Evolutionary conservation across 2,113 vertebrate species (phyloP), one percentile per base, ranked within the genome.

Genomic region (Corythornis madagascariensis): DNA sequence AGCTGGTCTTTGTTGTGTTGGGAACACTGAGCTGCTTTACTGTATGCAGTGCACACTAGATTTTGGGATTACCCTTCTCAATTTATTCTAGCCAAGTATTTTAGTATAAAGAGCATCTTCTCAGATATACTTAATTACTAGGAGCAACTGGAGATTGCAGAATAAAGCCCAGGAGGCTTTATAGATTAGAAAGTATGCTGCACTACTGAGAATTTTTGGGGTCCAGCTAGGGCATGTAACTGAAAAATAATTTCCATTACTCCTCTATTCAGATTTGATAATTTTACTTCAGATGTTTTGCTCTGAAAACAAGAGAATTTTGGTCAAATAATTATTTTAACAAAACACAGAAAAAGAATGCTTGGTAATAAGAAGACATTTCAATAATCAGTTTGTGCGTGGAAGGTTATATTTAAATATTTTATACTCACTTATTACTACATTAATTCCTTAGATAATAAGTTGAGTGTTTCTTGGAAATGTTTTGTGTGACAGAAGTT

Each of bases 21-120:
- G 38, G 48, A 64, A 59, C 6, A 5, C 6, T 43, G 33, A 52
- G 14, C 7, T 72, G 10, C 48, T 71, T 73, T 65, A 56, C 18
- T 0, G 1, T 56, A 0, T 42, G 47, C 18, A 59, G 0, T 47
- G 25, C 35, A 16, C 43, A 12, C 40, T 33, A 6, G 1, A 3
- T 19, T 43, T 88, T 52, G 61, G 15, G 14, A 61, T 90, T 69
- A 31, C 2, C 0, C 24, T 18, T 91, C 25, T 86, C 28, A 35
- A 4, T 91, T 76, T 61, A 63, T 35, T 40, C 60, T 67, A 6
- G 26, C 15, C 5, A 22, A 20, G 13, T 50, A 47, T 61, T 77
- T 29, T n/a, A 61, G 40, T 74, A 38, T 33, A 69, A 79, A 22
- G 48, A 48, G 20, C 4, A 2, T 89, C 6, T 71, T 88, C 16